These are phyloP conservation scores for Drosophila dunni DNA, from an alignment of 1,140 invertebrate species.

Conservation along the genomic window DNA sequence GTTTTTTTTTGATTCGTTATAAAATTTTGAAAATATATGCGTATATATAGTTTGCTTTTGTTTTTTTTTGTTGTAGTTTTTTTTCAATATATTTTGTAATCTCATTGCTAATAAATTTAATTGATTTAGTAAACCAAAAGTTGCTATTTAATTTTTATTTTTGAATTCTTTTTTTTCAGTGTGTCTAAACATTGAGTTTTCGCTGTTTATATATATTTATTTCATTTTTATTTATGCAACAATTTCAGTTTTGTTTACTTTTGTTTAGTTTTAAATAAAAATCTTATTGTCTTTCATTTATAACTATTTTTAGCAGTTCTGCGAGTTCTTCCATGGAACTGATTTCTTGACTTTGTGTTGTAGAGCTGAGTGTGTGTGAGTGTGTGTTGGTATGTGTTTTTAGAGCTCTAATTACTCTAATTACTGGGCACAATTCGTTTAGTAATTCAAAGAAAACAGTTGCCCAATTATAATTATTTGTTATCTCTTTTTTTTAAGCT, in stretches of 20 bases:
- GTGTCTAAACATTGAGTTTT: constrained; percentile 58
- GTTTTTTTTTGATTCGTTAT: constrained; percentile 72
- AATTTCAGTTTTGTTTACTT: constrained; percentile 40
- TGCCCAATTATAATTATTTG: constrained; percentile 13
- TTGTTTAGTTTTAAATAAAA: constrained; percentile 72
- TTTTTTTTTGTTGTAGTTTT: constrained; percentile 36
- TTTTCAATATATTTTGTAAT: constrained; percentile 55
- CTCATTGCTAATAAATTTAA: constrained; percentile 77
- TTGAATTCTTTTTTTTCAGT: constrained; percentile 54
- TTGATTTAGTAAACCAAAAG: constrained; percentile 70
- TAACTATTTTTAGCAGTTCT: constrained; percentile 80
- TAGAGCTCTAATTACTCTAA: constrained; percentile 13
- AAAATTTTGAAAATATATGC: constrained; percentile 81
- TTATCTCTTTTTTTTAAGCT: neutral
- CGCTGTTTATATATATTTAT: constrained; percentile 33
- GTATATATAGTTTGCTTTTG: constrained; percentile 48
- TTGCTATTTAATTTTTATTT: constrained; percentile 29
- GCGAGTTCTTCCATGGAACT: constrained; percentile 64
- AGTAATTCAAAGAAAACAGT: constrained; percentile 22
- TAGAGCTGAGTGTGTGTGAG: constrained; percentile 25
- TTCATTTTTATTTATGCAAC: constrained; percentile 48
- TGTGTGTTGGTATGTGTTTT: constrained; percentile 1
- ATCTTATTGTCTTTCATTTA: constrained; percentile 83
- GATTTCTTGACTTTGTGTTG: constrained; percentile 43
- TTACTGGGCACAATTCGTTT: constrained; percentile 12